Conservation (phyloP, 2,888 invertebrate genomes). For the Therioaphis trifolii region DNA sequence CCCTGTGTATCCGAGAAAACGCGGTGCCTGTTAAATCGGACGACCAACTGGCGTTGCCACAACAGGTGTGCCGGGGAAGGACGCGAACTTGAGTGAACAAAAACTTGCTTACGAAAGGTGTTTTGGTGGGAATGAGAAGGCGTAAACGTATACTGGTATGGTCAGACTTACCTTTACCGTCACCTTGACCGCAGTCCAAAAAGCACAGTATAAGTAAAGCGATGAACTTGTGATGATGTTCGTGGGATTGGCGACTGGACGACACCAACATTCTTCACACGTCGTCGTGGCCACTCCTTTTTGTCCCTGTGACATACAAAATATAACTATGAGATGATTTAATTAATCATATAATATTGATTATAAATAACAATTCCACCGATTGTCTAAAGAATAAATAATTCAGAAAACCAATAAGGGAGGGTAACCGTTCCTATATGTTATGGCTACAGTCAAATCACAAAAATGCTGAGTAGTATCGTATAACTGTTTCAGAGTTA, state of each 20-base stretch:
- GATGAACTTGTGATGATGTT: constrained; percentile 40
- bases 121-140: too few species aligned
- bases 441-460: too few species aligned
- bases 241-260: constrained; percentile 27
- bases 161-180: constrained; percentile 43
- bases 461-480: too few species aligned
- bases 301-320: constrained; percentile 4
- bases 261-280: constrained; percentile 37
- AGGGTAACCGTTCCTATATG: too few species aligned
- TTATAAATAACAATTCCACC: too few species aligned
- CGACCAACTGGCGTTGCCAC: background rate
- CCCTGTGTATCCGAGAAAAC: background rate
- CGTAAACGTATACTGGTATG: too few species aligned
- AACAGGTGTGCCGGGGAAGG: background rate
- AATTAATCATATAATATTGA: too few species aligned
- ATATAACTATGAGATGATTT: background rate
- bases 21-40: constrained; percentile 44
- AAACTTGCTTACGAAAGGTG: too few species aligned
- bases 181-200: constrained; percentile 56
- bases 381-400: too few species aligned
- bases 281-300: background rate
- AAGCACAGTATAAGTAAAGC: constrained; percentile 49
- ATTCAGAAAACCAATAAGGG: too few species aligned
- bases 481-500: too few species aligned
- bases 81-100: background rate